Conservation (phyloP, 2,113 vertebrate genomes). For the Gavialis gangeticus region DNA sequence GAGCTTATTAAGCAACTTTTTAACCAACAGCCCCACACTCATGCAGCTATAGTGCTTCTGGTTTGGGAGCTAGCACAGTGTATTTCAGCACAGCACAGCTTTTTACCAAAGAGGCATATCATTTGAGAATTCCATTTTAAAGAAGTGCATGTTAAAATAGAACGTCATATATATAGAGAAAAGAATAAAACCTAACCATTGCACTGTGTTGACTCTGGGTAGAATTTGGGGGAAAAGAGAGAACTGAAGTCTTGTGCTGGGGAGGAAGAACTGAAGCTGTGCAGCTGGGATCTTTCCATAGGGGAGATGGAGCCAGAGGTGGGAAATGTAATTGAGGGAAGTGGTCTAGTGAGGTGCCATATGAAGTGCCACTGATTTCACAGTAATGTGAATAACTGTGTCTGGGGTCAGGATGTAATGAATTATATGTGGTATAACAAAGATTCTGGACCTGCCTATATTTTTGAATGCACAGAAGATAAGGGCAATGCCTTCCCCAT, state of each 20-base stretch:
- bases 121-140: not conserved
- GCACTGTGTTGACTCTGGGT: not conserved
- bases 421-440: not conserved
- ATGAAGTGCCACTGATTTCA: not conserved
- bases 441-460: not conserved
- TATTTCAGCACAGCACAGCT: too few species aligned
- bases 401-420: not conserved
- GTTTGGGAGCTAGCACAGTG: too few species aligned
- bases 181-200: not conserved
- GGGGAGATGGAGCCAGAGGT: not conserved
- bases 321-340: not conserved
- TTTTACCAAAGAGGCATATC: too few species aligned
- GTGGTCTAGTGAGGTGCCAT: not conserved
- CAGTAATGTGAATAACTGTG: not conserved
- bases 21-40: too few species aligned
- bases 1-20: too few species aligned
- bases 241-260: not conserved
- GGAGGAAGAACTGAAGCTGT: not conserved
- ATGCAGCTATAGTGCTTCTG: too few species aligned
- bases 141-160: not conserved
- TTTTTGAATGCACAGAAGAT: slow-evolving; percentile 8
- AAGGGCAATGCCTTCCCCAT: not conserved
- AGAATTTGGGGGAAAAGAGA: not conserved
- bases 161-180: not conserved
- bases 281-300: not conserved